Conservation (phyloP, 2,797 vertebrate species). For the Masticophis lateralis region DNA sequence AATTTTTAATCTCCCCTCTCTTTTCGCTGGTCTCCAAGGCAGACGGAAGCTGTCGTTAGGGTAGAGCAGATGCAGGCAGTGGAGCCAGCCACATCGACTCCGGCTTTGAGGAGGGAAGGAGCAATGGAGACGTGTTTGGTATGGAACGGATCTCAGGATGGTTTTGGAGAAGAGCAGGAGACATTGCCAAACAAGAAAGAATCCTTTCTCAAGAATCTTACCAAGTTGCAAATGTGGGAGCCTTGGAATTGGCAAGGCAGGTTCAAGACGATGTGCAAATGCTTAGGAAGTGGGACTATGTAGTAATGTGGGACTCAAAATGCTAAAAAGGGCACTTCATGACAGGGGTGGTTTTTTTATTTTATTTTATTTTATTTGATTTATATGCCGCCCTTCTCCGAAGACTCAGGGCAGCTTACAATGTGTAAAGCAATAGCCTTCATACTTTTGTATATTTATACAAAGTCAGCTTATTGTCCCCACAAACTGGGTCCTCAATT, state of each 20-base stretch:
- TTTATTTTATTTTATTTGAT: too few relatives aligned
- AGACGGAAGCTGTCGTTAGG: slow-evolving; percentile 61
- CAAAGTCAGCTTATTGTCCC: too few relatives aligned
- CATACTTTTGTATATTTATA: too few relatives aligned
- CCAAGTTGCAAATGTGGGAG: neutral
- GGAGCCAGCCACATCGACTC: slow-evolving; percentile 13
- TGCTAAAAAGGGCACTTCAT: neutral
- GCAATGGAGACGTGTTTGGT: neutral
- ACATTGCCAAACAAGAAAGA: neutral
- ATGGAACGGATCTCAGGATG: slow-evolving; percentile 23
- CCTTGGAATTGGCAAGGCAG: neutral
- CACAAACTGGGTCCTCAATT: too few relatives aligned
- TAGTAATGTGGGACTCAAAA: neutral
- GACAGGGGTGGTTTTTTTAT: neutral
- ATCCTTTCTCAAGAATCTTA: neutral
- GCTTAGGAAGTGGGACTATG: slow-evolving; percentile 1
- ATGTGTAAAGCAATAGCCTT: too few relatives aligned
- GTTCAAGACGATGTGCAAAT: neutral
- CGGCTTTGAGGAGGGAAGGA: slow-evolving; percentile 15
- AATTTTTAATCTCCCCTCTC: slow-evolving; percentile 75
- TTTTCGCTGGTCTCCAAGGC: slow-evolving; percentile 61
- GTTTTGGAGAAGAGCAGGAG: slow-evolving; percentile 19
- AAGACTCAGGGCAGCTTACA: too few relatives aligned
- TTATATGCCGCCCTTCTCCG: too few relatives aligned
- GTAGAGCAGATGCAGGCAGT: slow-evolving; percentile 56